Percentiles rank a stretch among this genome's conserved stretches.
phyloP scores from a whole-genome alignment of 2,113 vertebrate genomes.

The Misgurnus mizolepis region DNA sequence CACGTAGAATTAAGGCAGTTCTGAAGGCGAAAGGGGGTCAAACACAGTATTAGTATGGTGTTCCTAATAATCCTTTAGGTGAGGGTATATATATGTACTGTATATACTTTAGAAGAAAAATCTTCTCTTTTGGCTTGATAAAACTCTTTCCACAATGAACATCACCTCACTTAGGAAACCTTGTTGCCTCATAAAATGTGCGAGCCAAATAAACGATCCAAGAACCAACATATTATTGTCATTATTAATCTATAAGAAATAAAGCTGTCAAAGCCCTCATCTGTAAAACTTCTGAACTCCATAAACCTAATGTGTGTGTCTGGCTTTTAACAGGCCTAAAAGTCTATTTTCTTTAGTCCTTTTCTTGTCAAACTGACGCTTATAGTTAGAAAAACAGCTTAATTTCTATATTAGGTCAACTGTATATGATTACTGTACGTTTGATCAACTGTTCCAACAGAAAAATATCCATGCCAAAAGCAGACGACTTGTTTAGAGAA shows the following conservation, averaged over 20 bases:
- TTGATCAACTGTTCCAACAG: background rate
- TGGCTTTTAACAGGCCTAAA: background rate
- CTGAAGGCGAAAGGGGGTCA: too few relatives aligned
- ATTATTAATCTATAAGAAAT: conserved; percentile 69
- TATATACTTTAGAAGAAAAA: background rate
- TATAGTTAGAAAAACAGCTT: background rate
- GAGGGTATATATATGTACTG: too few relatives aligned
- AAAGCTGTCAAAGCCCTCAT: conserved; percentile 60
- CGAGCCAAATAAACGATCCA: conserved; percentile 50
- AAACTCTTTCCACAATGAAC: conserved; percentile 48
- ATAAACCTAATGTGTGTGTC: conserved; percentile 42
- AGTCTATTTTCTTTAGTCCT: background rate
- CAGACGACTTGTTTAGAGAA: background rate
- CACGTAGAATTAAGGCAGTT: too few relatives aligned
- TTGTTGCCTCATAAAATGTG: conserved; percentile 24
- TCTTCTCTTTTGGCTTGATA: conserved; percentile 15
- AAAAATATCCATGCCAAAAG: background rate
- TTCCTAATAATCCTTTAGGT: too few relatives aligned
- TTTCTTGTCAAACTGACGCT: background rate
- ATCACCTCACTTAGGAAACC: conserved; percentile 50
- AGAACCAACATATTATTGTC: conserved; percentile 69
- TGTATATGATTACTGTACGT: background rate
- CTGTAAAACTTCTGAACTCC: conserved; percentile 55
- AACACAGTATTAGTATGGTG: too few relatives aligned
- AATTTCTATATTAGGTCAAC: background rate